These are phyloP conservation scores for Ceratina japonica DNA, from an alignment of 1,140 invertebrate species.

Conservation along the genomic window DNA sequence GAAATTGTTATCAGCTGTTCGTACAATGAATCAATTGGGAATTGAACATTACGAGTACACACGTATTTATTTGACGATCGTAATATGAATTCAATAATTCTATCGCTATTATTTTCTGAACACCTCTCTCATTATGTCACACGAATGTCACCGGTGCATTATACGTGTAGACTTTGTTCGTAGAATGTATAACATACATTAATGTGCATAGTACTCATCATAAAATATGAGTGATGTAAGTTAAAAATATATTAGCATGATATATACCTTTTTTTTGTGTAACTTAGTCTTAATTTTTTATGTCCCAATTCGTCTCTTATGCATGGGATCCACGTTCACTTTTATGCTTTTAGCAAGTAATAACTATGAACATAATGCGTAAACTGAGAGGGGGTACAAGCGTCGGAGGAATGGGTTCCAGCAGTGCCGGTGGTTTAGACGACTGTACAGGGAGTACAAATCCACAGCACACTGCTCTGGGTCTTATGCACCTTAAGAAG, in stretches of 20 bases:
- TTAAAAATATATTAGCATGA: slow-evolving; percentile 17
- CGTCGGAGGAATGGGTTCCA: slow-evolving; percentile 77
- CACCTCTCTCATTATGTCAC: neutral
- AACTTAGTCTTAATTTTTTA: neutral
- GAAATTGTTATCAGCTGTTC: neutral
- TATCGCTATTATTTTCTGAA: neutral
- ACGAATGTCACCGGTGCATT: neutral
- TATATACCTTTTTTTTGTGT: neutral
- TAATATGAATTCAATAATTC: neutral
- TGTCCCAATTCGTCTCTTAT: neutral
- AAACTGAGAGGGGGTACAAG: slow-evolving; percentile 85
- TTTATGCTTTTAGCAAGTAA: slow-evolving; percentile 60
- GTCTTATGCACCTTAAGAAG: slow-evolving; percentile 97
- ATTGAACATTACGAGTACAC: neutral
- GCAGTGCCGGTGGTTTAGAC: slow-evolving; percentile 72
- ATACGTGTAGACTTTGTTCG: slow-evolving; percentile 13
- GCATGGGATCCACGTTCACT: neutral
- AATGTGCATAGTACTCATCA: slow-evolving; percentile 33
- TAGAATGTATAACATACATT: slow-evolving; percentile 29
- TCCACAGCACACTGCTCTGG: slow-evolving; percentile 90
- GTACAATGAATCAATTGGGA: neutral
- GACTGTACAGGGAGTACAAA: slow-evolving; percentile 79
- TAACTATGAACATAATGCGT: slow-evolving; percentile 90
- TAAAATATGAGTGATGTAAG: slow-evolving; percentile 34
- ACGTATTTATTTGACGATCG: neutral